Evolutionary conservation across 2,797 vertebrate genomes (phyloP).

Genomic region (Helarctos malayanus): DNA sequence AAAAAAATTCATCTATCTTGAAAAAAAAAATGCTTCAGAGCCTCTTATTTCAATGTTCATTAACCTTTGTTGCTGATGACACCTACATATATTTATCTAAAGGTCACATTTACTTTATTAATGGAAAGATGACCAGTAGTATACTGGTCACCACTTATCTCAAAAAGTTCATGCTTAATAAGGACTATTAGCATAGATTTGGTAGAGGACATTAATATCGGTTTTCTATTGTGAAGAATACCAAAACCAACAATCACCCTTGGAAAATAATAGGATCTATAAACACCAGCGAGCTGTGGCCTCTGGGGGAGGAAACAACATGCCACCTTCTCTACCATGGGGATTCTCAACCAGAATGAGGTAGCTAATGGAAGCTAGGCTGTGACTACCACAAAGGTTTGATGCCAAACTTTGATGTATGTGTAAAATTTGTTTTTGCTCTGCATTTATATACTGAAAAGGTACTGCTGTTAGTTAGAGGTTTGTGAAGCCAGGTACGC

Average conservation of each 20-base stretch:
- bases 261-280: not conserved
- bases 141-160: not conserved
- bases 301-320: not conserved
- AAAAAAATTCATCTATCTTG: not conserved
- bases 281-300: not conserved
- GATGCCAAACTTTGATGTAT: not conserved
- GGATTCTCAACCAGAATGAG: not conserved
- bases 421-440: not conserved
- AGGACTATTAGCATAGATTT: not conserved
- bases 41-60: constrained; percentile 29
- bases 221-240: not conserved
- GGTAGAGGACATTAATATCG: not conserved
- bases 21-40: not conserved
- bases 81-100: constrained; percentile 2
- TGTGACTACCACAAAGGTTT: not conserved
- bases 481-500: not conserved
- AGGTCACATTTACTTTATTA: constrained; percentile 62
- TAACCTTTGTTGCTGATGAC: not conserved
- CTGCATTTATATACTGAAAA: not conserved
- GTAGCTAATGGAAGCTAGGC: rapidly evolving
- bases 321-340: not conserved
- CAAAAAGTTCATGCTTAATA: constrained; percentile 8
- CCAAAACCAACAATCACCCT: not conserved
- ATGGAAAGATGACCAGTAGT: constrained; percentile 1
- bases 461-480: not conserved